phyloP scores from a whole-genome alignment of 2,113 vertebrate genomes.

The Pomatorhinus ruficollis region DNA sequence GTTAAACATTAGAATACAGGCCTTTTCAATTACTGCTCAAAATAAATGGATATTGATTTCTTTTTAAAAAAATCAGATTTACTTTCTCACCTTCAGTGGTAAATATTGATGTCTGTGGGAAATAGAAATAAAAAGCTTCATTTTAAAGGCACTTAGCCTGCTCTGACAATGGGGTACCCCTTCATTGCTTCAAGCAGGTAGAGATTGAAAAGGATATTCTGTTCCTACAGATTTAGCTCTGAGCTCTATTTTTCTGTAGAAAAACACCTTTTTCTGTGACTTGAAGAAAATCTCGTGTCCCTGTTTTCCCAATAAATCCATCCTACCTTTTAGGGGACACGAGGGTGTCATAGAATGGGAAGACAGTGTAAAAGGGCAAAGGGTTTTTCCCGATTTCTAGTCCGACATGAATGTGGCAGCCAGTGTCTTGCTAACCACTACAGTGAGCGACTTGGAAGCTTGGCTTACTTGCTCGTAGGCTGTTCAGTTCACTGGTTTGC shows the following conservation, averaged over 20 bases:
- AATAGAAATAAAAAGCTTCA: conserved; percentile 59
- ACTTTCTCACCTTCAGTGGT: conserved; percentile 69
- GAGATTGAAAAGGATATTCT: neutral
- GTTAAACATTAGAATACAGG: conserved; percentile 65
- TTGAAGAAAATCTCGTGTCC: neutral
- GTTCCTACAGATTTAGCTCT: neutral
- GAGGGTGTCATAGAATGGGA: neutral
- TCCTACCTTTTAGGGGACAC: neutral
- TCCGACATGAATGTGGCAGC: neutral
- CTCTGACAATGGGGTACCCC: conserved; percentile 29
- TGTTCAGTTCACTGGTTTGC: conserved; percentile 40
- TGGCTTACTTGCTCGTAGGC: neutral
- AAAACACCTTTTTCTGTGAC: neutral
- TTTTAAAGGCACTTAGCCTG: conserved; percentile 52
- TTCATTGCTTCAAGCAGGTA: neutral
- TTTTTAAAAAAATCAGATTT: conserved; percentile 51
- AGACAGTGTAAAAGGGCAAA: neutral
- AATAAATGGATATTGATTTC: conserved; percentile 67
- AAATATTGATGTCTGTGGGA: conserved; percentile 70
- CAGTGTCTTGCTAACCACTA: neutral
- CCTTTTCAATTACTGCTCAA: conserved; percentile 62
- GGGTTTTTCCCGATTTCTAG: neutral
- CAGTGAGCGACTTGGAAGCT: neutral
- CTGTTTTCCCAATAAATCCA: neutral
- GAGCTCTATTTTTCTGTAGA: neutral